Evolutionary conservation across 2,888 invertebrate species (phyloP).

Genomic region (Athalia cordata): DNA sequence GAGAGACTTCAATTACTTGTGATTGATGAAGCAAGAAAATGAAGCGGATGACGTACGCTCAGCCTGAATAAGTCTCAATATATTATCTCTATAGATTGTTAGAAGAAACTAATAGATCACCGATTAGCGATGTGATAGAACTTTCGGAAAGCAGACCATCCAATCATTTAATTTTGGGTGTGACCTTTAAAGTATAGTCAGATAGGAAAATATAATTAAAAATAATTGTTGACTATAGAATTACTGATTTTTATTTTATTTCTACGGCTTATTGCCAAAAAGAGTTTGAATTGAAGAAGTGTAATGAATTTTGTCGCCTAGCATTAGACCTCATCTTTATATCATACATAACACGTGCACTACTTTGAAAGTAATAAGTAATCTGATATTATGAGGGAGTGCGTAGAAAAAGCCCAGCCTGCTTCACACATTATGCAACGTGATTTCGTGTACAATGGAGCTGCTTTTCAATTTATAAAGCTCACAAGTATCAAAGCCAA

Average conservation of each 20-base stretch:
- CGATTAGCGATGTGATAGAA: slow-evolving; percentile 28
- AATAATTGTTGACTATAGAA: slow-evolving; percentile 14
- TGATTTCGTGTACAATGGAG: not conserved
- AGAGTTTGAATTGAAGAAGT: not conserved
- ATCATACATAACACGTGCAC: not conserved
- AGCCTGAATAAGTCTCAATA: not conserved
- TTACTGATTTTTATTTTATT: slow-evolving; percentile 27
- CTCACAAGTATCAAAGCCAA: slow-evolving; percentile 56
- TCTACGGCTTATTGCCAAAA: slow-evolving; percentile 20
- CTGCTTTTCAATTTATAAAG: slow-evolving; percentile 57
- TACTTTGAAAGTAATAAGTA: slow-evolving; percentile 12
- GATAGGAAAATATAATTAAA: slow-evolving; percentile 11
- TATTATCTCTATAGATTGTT: slow-evolving; percentile 7
- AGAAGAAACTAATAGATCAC: slow-evolving; percentile 20
- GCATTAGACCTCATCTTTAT: not conserved
- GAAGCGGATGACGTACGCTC: not conserved
- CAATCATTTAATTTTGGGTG: slow-evolving; percentile 5
- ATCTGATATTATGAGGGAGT: not conserved
- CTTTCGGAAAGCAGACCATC: not conserved
- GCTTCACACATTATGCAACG: not conserved
- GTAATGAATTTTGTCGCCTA: not conserved
- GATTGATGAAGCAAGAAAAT: not conserved
- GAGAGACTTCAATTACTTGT: slow-evolving; percentile 9
- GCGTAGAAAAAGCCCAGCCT: not conserved
- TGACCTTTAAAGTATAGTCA: not conserved